Evolutionary conservation across 1,140 invertebrate genomes (phyloP).

Genomic region (Drosophila punjabiensis): DNA sequence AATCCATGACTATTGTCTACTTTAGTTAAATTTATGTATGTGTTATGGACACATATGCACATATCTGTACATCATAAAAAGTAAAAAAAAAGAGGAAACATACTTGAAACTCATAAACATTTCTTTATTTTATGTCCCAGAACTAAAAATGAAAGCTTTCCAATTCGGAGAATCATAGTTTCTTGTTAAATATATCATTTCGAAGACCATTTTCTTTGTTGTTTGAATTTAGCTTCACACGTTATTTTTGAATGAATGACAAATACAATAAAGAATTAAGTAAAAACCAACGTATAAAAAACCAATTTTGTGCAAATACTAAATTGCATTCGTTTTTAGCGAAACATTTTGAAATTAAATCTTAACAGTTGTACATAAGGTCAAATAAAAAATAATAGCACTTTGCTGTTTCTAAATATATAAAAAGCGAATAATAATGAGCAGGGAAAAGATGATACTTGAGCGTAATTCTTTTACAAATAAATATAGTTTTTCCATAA

Average conservation of each 20-base stretch:
- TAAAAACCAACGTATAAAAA: background rate
- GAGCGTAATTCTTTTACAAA: slow-evolving; percentile 1
- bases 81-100: background rate
- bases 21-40: slow-evolving; percentile 2
- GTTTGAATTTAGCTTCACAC: slow-evolving; percentile 5
- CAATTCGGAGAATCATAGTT: background rate
- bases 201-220: background rate
- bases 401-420: slow-evolving; percentile 22
- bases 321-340: slow-evolving; percentile 52
- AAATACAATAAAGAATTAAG: slow-evolving; percentile 52
- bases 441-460: background rate
- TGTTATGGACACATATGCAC: background rate
- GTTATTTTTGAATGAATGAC: slow-evolving; percentile 42
- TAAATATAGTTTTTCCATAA: slow-evolving; percentile 7
- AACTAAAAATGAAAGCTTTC: slow-evolving; percentile 3
- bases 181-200: slow-evolving; percentile 11
- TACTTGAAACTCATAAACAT: background rate
- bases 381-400: slow-evolving; percentile 37
- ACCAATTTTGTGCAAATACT: background rate
- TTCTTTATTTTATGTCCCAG: slow-evolving; percentile 4
- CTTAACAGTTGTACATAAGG: slow-evolving; percentile 31
- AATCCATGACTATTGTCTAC: slow-evolving; percentile 28
- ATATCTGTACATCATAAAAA: background rate
- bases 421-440: slow-evolving; percentile 15
- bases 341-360: slow-evolving; percentile 50